Evolutionary conservation across 2,797 vertebrate species (phyloP).

Genomic region (Enteromius mattozi): DNA sequence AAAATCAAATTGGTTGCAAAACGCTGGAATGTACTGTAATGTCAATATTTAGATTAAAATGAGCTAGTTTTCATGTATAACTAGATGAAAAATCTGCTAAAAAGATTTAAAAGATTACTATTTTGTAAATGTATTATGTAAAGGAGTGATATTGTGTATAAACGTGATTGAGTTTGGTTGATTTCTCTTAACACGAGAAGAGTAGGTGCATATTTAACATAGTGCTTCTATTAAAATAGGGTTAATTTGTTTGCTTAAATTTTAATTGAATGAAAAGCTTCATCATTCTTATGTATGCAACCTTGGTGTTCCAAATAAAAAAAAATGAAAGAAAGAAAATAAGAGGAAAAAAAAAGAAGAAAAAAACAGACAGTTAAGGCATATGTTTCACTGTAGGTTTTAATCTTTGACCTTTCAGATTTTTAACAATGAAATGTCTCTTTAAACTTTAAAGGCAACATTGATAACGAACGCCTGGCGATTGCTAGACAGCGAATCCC

Average conservation of each 20-base stretch:
- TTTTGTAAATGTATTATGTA: constrained; percentile 88
- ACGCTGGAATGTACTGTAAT: constrained; percentile 93
- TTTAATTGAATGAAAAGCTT: constrained; percentile 93
- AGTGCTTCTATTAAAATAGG: constrained; percentile 85
- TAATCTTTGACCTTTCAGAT: constrained; percentile 99
- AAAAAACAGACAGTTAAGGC: constrained; percentile 88
- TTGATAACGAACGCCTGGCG: constrained; percentile 99
- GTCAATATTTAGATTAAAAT: constrained; percentile 84
- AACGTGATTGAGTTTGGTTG: constrained; percentile 89
- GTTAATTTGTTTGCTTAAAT: constrained; percentile 97
- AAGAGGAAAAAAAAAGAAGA: constrained; percentile 57
- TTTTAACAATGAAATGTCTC: constrained; percentile 99
- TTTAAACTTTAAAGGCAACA: constrained; percentile 99
- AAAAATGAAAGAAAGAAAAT: constrained; percentile 76
- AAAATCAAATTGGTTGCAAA: constrained; percentile 88
- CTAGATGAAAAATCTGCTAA: constrained; percentile 90
- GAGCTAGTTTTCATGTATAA: constrained; percentile 91
- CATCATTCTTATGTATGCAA: constrained; percentile 95
- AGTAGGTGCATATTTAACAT: constrained; percentile 77
- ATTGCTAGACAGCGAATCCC: constrained; percentile 99
- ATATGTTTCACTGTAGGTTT: constrained; percentile 94
- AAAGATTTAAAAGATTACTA: constrained; percentile 76
- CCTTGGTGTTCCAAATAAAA: constrained; percentile 87
- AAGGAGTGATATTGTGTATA: constrained; percentile 90
- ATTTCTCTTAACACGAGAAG: constrained; percentile 87